Base-by-base conservation (phyloP, 1,140 invertebrate species). In the Diabrotica virgifera region DNA sequence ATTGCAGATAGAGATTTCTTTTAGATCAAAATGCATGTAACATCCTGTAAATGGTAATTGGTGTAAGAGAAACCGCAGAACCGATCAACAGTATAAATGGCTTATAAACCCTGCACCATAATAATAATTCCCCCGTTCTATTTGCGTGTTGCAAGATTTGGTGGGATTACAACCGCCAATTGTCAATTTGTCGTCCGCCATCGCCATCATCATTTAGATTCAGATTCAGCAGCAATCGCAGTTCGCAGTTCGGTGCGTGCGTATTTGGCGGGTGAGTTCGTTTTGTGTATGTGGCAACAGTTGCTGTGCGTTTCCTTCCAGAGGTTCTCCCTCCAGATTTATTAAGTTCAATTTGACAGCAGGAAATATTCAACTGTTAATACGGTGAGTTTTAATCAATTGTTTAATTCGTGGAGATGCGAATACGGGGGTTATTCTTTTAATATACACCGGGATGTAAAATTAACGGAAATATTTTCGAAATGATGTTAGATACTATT, bases 251-350 rank as follows among this genome's bases (percentile, higher is more conserved):
- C 40, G 40, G 40, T 46, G 8, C 6, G 40, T 46, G 40, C 40
- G n/a, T 46, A n/a, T 46, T 46, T 46, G 40, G 5, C 40, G 40
- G 40, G 40, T 8, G 40, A n/a, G n/a, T 46, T 46, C 40, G 40
- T 46, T 46, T 46, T 46, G 40, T n/a, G 40, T 46, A 46, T 46
- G 40, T 46, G 40, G n/a, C n/a, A 46, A 46, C 40, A 46, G 40
- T 46, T 46, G 40, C 8, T 46, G 40, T 46, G 40, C n/a, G 40
- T 46, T 46, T n/a, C 40, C 40, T 46, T 46, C 40, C 40, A 46
- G 40, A 46, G n/a, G 40, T 46, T 10, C 40, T 46, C 40, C 40
- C 40, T 46, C 40, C 40, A 46, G 40, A 46, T 46, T n/a, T 46
- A 46, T 10, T 46, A 10, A n/a, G 8, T 46, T n/a, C 40, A 8